A percentile compares a stretch with the other conserved stretches of the same genome.
Evolutionary conservation across 2,113 vertebrate species (phyloP).

Genomic region (Zapus hudsonius): DNA sequence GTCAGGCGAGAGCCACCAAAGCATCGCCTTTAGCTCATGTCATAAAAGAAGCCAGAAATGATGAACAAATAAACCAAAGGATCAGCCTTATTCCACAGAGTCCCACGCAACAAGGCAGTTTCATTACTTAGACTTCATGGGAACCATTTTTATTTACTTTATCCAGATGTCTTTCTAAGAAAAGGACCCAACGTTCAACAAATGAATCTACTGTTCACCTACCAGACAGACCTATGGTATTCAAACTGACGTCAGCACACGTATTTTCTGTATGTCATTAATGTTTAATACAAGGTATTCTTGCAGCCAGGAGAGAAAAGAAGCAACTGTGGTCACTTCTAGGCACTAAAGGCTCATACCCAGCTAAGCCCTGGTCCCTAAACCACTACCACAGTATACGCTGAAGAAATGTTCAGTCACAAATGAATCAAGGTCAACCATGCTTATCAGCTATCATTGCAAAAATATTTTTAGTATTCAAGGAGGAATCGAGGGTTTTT

Average conservation of each 20-base stretch:
- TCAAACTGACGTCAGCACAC: not conserved
- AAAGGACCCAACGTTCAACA: slow-evolving; percentile 4
- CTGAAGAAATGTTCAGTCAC: not conserved
- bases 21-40: not conserved
- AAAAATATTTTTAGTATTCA: not conserved
- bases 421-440: not conserved
- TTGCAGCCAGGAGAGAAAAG: not conserved
- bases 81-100: not conserved
- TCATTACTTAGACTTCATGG: not conserved
- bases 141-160: slow-evolving; percentile 43
- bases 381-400: not conserved
- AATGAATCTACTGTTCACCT: not conserved
- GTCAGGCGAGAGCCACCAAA: slow-evolving; percentile 1
- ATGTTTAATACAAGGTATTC: not conserved
- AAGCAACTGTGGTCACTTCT: not conserved
- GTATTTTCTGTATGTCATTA: not conserved
- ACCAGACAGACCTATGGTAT: not conserved
- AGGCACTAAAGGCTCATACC: not conserved
- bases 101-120: slow-evolving; percentile 24
- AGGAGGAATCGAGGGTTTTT: not conserved
- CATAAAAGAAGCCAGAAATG: not conserved
- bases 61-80: not conserved
- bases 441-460: not conserved
- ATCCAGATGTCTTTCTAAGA: not conserved
- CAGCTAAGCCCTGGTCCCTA: not conserved